These are phyloP conservation scores for Podabrus alpinus DNA, from an alignment of 2,888 invertebrate species.

Conservation along the genomic window DNA sequence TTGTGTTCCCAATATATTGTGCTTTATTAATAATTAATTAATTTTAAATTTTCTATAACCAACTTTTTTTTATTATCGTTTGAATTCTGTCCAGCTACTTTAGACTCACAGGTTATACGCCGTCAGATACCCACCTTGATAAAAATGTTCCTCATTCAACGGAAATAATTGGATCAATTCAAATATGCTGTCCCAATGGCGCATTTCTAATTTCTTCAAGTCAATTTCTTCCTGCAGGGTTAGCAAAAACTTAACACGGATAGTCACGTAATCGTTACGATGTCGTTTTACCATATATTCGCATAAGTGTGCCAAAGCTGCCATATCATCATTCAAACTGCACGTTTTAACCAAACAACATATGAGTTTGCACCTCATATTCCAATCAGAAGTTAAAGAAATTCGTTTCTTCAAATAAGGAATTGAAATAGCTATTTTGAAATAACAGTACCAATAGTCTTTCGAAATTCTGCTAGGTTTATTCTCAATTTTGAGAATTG, in stretches of 20 bases:
- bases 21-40: no score
- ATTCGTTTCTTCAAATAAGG: constrained; percentile 10
- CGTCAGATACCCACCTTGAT: not conserved
- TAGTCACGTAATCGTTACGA: constrained; percentile 2
- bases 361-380: not conserved
- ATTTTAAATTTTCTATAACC: no score
- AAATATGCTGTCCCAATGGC: constrained; percentile 8
- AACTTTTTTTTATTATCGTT: no score
- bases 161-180: not conserved
- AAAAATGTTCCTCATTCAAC: constrained; percentile 5
- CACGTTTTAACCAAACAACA: constrained; percentile 8
- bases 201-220: not conserved
- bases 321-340: constrained; percentile 6
- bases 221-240: not conserved
- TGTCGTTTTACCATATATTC: constrained; percentile 8
- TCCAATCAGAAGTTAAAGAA: not conserved
- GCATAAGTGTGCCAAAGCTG: constrained; percentile 4
- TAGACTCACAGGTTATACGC: no score
- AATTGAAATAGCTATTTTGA: not conserved
- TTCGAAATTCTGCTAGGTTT: not conserved
- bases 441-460: constrained; percentile 8
- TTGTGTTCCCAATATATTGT: no score
- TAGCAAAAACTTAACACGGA: constrained; percentile 1
- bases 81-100: no score
- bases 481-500: not conserved